Evolutionary conservation across 2,797 vertebrate species (phyloP).

Genomic region (Enteromius paludinosus): DNA sequence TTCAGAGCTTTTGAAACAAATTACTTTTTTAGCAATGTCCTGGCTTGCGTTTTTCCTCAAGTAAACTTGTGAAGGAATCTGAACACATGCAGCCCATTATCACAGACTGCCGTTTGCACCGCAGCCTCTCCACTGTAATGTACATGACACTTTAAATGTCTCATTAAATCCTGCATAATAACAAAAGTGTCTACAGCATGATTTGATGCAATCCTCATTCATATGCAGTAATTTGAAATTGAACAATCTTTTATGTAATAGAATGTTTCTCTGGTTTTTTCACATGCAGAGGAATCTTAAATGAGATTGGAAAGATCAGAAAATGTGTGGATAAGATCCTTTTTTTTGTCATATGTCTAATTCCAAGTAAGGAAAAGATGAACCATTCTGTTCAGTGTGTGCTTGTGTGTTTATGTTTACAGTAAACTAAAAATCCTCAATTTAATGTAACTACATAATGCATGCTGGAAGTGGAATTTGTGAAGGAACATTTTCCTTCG

Average conservation of each 20-base stretch:
- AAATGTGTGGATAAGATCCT: not conserved
- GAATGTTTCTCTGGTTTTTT: not conserved
- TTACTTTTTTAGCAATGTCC: not conserved
- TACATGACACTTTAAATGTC: constrained; percentile 18
- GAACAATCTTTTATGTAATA: not conserved
- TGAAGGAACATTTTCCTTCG: not conserved
- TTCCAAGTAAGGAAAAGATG: not conserved
- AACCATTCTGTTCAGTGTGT: not conserved
- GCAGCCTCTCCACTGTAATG: not conserved
- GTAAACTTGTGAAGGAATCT: constrained; percentile 9
- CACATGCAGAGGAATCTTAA: not conserved
- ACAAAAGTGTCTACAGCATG: not conserved
- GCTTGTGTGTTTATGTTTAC: not conserved
- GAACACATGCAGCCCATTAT: constrained; percentile 2
- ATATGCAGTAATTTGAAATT: not conserved
- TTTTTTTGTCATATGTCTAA: not conserved
- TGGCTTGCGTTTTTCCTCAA: not conserved
- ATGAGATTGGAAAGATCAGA: not conserved
- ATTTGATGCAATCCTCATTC: constrained; percentile 21
- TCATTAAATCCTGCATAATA: constrained; percentile 16
- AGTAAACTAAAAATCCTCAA: not conserved
- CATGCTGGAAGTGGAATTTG: not conserved
- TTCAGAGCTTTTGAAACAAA: constrained; percentile 13
- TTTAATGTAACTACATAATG: not conserved
- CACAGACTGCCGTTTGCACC: not conserved